Conservation (phyloP, 2,797 vertebrate species). For the Myiothlypis chrysogaster region DNA sequence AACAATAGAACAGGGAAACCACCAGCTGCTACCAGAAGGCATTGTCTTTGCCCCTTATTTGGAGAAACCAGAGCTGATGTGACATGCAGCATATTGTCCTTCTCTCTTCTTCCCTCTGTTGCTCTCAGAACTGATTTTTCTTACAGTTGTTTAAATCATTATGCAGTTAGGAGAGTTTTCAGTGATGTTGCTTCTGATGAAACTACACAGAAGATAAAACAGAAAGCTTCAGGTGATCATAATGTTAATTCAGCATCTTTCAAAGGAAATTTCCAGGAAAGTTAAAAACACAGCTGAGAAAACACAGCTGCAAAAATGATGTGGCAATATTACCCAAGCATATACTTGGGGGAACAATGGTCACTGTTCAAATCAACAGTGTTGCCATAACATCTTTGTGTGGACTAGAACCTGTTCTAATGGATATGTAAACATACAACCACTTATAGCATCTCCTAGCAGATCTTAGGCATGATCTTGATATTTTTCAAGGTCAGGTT, state of each 20-base stretch:
- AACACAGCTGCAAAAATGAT: background rate
- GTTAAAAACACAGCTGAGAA: background rate
- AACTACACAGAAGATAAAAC: background rate
- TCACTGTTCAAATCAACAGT: background rate
- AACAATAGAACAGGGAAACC: background rate
- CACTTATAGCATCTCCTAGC: background rate
- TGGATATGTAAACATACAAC: background rate
- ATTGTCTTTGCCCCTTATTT: background rate
- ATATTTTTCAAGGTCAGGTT: background rate
- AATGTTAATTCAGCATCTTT: background rate
- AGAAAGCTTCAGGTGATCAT: background rate
- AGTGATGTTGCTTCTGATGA: background rate
- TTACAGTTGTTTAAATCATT: background rate
- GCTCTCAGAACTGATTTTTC: background rate
- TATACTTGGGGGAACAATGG: background rate
- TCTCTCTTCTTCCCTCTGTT: background rate
- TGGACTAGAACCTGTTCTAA: background rate
- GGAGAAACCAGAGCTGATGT: background rate
- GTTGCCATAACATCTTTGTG: background rate
- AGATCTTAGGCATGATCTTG: background rate
- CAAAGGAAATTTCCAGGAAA: background rate
- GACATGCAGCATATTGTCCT: background rate
- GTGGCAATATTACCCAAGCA: background rate
- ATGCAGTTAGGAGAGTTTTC: background rate
- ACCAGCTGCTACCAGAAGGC: background rate